These are phyloP conservation scores for Trissolcus brochymenae DNA, from an alignment of 2,888 invertebrate genomes.

Conservation along the genomic window DNA sequence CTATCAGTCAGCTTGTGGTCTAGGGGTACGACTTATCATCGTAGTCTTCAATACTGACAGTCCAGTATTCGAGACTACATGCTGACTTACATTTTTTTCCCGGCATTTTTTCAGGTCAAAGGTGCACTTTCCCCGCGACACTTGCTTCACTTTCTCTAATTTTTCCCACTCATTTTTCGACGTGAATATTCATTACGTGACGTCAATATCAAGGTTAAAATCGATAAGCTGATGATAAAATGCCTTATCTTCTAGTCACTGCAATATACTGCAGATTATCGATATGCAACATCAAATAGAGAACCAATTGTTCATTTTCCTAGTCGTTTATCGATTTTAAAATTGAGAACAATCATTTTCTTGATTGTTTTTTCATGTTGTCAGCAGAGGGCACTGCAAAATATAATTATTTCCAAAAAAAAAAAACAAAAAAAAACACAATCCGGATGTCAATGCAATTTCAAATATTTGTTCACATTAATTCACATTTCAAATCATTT, in stretches of 20 bases:
- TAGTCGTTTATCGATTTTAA: background rate
- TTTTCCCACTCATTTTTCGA: constrained; percentile 54
- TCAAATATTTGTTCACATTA: too few species aligned
- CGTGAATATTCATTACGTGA: constrained; percentile 65
- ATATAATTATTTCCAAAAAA: too few species aligned
- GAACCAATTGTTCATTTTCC: background rate
- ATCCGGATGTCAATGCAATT: too few species aligned
- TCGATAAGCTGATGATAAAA: constrained; percentile 34
- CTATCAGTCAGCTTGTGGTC: constrained; percentile 73
- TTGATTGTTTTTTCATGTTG: background rate
- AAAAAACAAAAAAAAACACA: too few species aligned
- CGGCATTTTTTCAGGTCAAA: constrained; percentile 69
- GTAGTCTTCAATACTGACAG: constrained; percentile 56
- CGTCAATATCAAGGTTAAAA: constrained; percentile 58
- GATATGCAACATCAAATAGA: constrained; percentile 26
- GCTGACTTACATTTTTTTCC: constrained; percentile 74
- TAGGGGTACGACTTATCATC: constrained; percentile 69
- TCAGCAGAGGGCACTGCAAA: too few species aligned
- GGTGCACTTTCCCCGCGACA: constrained; percentile 56
- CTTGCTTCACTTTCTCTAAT: constrained; percentile 47
- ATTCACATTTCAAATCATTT: background rate
- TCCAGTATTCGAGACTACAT: constrained; percentile 73
- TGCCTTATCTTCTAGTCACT: constrained; percentile 45
- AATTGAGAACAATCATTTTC: background rate
- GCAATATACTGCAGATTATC: constrained; percentile 66